Evolutionary conservation across 2,888 invertebrate species (phyloP), one percentile per base, ranked within the genome.

Genomic region (Synergus itoensis): DNA sequence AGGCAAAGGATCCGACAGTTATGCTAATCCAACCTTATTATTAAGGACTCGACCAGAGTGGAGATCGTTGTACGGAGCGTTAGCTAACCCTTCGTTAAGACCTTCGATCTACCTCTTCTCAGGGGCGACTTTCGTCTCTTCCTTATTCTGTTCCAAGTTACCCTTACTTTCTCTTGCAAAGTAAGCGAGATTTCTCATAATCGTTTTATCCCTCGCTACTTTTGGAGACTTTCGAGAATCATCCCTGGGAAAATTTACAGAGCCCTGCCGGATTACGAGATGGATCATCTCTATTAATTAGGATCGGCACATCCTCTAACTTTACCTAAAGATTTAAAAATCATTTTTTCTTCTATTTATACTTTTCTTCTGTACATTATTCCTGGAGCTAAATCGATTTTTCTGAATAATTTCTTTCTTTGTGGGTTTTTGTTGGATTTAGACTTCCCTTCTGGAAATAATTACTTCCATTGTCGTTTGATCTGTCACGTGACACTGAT

Each of bases 1-100:
- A 73, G 69, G 53, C 69, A n/a, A 36, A n/a, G 69, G 36, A 73
- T 85, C 86, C 45, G 79, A 88, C 86, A 87, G 88, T 89, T 89
- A 89, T 89, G 87, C 87, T 89, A 89, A 88, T 88, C 88, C 86
- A 76, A 85, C 87, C 86, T 89, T 90, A 90, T 90, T 90, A 90
- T 88, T 90, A 90, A 89, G 88, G 90, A 88, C 88, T 89, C 85
- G 81, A 84, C 85, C 81, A 76, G 86, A 88, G 87, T 87, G 86
- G 86, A 88, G 86, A 89, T 88, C 86, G 86, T 78, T 87, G 89
- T 87, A 86, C 83, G 85, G 85, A 87, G 85, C 84, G 84, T 80
- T 63, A 81, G 82, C 88, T 87, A 89, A 90, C 88, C 87, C 89
- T 87, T 88, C 84, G 85, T 84, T 88, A 86, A 86, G 84, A 82